Evolutionary conservation across 30 jellyfish, hydroid and myxozoan genomes (phyloP).

Genomic region (Pelagia noctiluca): DNA sequence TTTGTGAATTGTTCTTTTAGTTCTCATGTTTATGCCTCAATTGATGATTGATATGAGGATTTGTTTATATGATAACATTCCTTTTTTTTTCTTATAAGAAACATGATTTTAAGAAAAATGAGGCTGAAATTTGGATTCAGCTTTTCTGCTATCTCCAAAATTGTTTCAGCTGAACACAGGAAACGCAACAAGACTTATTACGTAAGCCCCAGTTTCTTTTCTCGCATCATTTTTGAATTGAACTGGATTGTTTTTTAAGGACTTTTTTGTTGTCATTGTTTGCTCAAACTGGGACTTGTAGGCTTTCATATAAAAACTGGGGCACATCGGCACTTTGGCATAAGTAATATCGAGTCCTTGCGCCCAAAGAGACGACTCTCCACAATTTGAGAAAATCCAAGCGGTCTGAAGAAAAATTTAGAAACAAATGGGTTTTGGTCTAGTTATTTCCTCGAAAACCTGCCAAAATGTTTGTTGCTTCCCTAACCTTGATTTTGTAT

Average conservation of each 20-base stretch:
- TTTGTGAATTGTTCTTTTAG: neutral
- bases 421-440: too few species aligned
- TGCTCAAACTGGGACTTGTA: conserved; percentile 6
- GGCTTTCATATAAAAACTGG: neutral
- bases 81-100: neutral
- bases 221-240: neutral
- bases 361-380: too few species aligned
- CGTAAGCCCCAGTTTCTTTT: neutral
- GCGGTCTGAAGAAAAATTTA: too few species aligned
- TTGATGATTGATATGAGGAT: neutral
- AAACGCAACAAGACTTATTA: conserved; percentile 2
- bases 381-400: too few species aligned
- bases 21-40: conserved; percentile 3
- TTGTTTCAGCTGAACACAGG: neutral
- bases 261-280: neutral
- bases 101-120: neutral
- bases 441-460: too few species aligned
- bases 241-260: too few species aligned
- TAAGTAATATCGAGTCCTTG: neutral
- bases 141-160: conserved; percentile 3
- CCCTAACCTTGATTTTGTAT: too few species aligned
- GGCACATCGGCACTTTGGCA: conserved; percentile 7
- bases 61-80: neutral
- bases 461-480: too few species aligned
- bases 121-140: conserved; percentile 1